A percentile compares a stretch with the other conserved stretches of the same genome.
These are phyloP conservation scores for Brachycybe producta DNA, from an alignment of 2,888 invertebrate species.

Conservation along the genomic window DNA sequence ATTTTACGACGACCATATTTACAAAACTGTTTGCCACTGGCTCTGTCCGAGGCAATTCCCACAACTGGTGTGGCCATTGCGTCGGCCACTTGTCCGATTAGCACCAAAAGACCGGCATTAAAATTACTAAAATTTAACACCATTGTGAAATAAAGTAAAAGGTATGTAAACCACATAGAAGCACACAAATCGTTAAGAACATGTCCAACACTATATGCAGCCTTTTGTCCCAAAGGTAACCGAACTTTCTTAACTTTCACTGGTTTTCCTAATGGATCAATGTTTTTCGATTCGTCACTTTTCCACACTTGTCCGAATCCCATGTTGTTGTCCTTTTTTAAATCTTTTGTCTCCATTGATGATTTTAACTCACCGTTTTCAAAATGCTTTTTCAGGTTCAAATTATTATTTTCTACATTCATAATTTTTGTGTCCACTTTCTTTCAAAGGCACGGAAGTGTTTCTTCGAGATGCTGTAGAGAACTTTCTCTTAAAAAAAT, in stretches of 20 bases:
- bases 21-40: conserved; percentile 21
- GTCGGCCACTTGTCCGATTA: conserved; percentile 32
- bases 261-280: background rate
- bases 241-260: background rate
- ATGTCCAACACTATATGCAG: conserved; percentile 64
- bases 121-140: conserved; percentile 34
- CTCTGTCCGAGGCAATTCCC: conserved; percentile 37
- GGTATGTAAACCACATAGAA: conserved; percentile 87
- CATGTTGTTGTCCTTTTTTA: too few relatives aligned
- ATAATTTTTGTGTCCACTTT: too few relatives aligned
- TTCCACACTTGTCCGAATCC: background rate
- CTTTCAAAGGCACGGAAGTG: too few relatives aligned
- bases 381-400: background rate
- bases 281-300: background rate
- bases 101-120: conserved; percentile 2
- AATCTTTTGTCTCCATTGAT: background rate
- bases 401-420: too few relatives aligned
- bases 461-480: too few relatives aligned
- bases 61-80: conserved; percentile 39
- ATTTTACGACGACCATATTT: conserved; percentile 36
- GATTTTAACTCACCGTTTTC: background rate
- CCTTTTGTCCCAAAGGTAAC: conserved; percentile 1
- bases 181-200: conserved; percentile 84
- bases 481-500: too few relatives aligned
- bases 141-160: conserved; percentile 63